Evolutionary conservation across 2,888 invertebrate genomes (phyloP), one percentile per base, ranked within the genome.

Genomic region (Unio delphinus): DNA sequence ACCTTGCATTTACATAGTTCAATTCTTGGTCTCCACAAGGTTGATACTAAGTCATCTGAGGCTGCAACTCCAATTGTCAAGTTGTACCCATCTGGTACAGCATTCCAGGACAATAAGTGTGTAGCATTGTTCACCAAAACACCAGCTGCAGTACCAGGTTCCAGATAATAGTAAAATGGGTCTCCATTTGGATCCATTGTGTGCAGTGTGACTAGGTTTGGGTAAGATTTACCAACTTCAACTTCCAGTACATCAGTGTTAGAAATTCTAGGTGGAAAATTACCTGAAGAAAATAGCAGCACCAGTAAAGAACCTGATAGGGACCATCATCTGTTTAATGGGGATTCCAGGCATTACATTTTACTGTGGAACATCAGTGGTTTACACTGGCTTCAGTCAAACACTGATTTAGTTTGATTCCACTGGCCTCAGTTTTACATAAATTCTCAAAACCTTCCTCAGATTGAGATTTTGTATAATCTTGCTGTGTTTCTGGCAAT

Each of bases 1-100:
- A 77, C 77, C 77, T 73, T 71, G 67, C 83, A 83, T 56, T 76
- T 74, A 61, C 83, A 83, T 26, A 76, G 73, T 66, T 77, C 68
- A 15, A 80, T 76, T 26, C 73, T 75, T 34, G 82, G 79, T 61
- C 72, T 64, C 74, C 75, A 80, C 15, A 79, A 2, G 11, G 80
- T 71, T 3, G 65, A 56, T 11, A 74, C 73, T 17, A 56, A 69
- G 15, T 78, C 80, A 68, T 83, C 83, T 20, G 82, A 78, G 4
- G 72, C 76, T 26, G 69, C 59, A 23, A 82, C 69, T 28, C 61
- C 68, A 1, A 82, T 62, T 7, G 65, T 18, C 15, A 74, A 76
- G 5, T 55, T 57, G 18, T 34, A 60, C 4, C 45, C 26, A 60
- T 65, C 65, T 11, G 76, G 71, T 5, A 83, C 79, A 58, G 64